Percentiles rank a stretch among this genome's conserved stretches.
Conservation (phyloP, 2,797 vertebrate genomes). For the Bradypodion ventrale region DNA sequence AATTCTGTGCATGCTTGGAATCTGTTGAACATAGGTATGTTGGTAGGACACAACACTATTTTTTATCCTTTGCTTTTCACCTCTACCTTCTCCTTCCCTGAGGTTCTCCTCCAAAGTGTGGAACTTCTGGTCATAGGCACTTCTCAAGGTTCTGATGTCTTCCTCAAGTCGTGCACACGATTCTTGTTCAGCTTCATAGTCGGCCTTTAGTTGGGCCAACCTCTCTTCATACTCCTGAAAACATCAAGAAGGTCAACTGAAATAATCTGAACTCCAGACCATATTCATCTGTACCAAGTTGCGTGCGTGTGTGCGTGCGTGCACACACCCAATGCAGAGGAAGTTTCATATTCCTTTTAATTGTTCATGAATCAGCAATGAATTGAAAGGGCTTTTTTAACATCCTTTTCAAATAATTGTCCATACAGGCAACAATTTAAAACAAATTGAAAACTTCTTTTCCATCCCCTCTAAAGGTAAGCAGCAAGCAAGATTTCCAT, state of each 20-base stretch:
- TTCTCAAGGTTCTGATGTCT: slow-evolving; percentile 81
- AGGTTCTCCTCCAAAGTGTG: slow-evolving; percentile 74
- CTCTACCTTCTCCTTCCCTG: slow-evolving; percentile 65
- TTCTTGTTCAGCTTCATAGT: slow-evolving; percentile 85
- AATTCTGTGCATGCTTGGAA: background rate
- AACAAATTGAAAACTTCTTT: no score
- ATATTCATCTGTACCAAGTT: no score
- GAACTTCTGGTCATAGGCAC: slow-evolving; percentile 81
- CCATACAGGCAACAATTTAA: no score
- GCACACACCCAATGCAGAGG: no score
- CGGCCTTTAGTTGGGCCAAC: slow-evolving; percentile 83
- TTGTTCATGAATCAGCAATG: no score
- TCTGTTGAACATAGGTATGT: background rate
- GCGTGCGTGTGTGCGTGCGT: no score
- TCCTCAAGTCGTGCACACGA: slow-evolving; percentile 84
- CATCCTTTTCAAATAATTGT: no score
- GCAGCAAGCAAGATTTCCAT: no score
- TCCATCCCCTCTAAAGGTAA: no score
- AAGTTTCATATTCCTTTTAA: no score
- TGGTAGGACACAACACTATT: background rate
- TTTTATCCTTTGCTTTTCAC: background rate
- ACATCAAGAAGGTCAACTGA: slow-evolving; percentile 8
- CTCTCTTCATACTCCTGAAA: slow-evolving; percentile 86
- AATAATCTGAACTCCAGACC: background rate
- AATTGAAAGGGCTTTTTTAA: no score